phyloP scores from a whole-genome alignment of 2,113 vertebrate genomes.

The Perccottus glenii region DNA sequence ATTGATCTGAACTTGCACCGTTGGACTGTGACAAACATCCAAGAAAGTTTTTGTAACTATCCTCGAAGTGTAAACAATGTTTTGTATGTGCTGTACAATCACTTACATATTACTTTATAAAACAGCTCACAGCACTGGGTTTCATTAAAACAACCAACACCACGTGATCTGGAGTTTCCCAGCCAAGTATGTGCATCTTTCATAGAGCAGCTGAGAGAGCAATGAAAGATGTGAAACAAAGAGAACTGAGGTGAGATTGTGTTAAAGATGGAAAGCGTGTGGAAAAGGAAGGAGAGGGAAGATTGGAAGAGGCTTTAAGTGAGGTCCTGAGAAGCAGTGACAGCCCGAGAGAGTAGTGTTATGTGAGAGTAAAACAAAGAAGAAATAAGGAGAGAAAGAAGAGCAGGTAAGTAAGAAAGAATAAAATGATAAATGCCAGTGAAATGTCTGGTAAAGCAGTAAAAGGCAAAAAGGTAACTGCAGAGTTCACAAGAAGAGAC shows the following conservation, averaged over 20 bases:
- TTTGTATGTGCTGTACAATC: neutral
- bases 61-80: too few species aligned
- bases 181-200: slow-evolving; percentile 47
- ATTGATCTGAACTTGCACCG: neutral
- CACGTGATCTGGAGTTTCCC: slow-evolving; percentile 57
- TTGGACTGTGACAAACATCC: neutral
- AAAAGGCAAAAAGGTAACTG: slow-evolving; percentile 24
- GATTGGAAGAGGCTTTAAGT: slow-evolving; percentile 46
- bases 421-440: neutral
- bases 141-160: slow-evolving; percentile 62
- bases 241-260: slow-evolving; percentile 47
- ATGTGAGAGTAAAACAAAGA: slow-evolving; percentile 46
- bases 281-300: slow-evolving; percentile 18
- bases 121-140: slow-evolving; percentile 48
- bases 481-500: slow-evolving; percentile 35
- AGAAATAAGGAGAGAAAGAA: slow-evolving; percentile 27
- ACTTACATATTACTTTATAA: too few species aligned
- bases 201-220: slow-evolving; percentile 51
- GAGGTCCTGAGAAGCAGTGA: slow-evolving; percentile 56
- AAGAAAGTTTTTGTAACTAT: neutral
- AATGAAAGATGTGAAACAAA: slow-evolving; percentile 41
- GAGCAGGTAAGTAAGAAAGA: slow-evolving; percentile 1
- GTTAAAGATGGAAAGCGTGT: slow-evolving; percentile 19
- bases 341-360: slow-evolving; percentile 46
- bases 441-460: slow-evolving; percentile 13